Percentiles rank a stretch among this genome's conserved stretches.
Evolutionary conservation across 2,113 vertebrate genomes (phyloP).

Genomic region (Neoarius graeffei): DNA sequence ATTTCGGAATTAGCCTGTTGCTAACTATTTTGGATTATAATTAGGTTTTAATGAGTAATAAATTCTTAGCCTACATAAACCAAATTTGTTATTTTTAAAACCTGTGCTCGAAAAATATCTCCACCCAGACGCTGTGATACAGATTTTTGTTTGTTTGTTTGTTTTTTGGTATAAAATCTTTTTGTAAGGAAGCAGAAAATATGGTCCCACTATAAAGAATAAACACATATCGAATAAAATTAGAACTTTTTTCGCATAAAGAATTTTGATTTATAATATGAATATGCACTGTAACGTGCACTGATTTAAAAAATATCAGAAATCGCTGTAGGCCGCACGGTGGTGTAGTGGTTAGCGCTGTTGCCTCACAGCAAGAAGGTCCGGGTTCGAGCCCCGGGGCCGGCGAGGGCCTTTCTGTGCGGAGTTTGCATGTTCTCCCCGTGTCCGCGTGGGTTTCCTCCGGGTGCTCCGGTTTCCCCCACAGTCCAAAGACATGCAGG

Average conservation of each 20-base stretch:
- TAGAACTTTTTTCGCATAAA: background rate
- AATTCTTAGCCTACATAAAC: background rate
- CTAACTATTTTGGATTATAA: background rate
- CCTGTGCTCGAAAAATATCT: too few relatives aligned
- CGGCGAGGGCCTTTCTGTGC: too few relatives aligned
- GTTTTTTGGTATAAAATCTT: background rate
- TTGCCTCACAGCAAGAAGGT: too few relatives aligned
- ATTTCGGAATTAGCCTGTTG: constrained; percentile 17
- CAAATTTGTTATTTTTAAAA: background rate
- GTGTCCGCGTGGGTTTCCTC: too few relatives aligned
- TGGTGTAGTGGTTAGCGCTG: too few relatives aligned
- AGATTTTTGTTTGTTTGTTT: background rate
- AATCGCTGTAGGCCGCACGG: too few relatives aligned
- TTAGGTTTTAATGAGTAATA: background rate
- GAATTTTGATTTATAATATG: background rate
- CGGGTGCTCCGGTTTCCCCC: too few relatives aligned
- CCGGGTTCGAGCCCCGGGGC: too few relatives aligned
- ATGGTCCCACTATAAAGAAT: background rate
- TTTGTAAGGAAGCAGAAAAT: background rate
- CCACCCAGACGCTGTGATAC: background rate
- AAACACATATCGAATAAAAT: background rate
- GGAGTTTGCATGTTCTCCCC: too few relatives aligned
- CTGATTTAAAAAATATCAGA: background rate
- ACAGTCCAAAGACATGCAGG: too few relatives aligned
- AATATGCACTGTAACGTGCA: background rate